phyloP scores from a whole-genome alignment of 2,797 vertebrate species.

The Siniperca obscura region DNA sequence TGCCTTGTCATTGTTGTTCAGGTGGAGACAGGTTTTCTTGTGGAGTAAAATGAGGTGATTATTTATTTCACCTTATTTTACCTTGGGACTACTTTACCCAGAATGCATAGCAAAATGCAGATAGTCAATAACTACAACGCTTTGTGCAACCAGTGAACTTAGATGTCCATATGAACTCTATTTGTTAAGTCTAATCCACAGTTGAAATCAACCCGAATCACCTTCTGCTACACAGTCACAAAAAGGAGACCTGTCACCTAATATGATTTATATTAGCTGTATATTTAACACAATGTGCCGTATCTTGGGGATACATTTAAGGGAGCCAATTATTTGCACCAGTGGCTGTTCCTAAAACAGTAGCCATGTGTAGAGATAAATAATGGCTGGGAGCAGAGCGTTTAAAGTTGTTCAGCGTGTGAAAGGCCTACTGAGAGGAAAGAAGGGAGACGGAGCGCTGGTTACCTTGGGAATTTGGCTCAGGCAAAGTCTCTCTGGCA shows the following conservation, averaged over 20 bases:
- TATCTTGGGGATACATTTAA: conserved; percentile 60
- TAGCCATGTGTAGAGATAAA: conserved; percentile 71
- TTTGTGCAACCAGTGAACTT: not conserved
- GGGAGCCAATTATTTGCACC: conserved; percentile 67
- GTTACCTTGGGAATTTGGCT: conserved; percentile 99
- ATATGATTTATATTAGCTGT: conserved; percentile 51
- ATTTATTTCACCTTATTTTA: conserved; percentile 12
- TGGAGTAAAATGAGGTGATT: not conserved
- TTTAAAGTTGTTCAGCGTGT: conserved; percentile 65
- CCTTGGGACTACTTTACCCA: not conserved
- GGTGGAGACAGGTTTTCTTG: not conserved
- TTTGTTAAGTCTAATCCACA: conserved; percentile 4
- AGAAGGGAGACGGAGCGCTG: conserved; percentile 56
- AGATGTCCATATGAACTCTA: conserved; percentile 3
- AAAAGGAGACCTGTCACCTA: conserved; percentile 9
- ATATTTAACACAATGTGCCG: conserved; percentile 42
- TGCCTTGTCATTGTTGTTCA: not conserved
- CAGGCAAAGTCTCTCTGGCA: conserved; percentile 98
- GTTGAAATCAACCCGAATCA: conserved; percentile 7
- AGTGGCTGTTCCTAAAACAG: conserved; percentile 65
- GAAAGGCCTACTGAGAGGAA: conserved; percentile 68
- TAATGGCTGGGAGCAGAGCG: conserved; percentile 55
- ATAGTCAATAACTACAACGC: not conserved
- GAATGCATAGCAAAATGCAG: not conserved
- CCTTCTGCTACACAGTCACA: conserved; percentile 6